A percentile compares a stretch with the other conserved stretches of the same genome.
These are phyloP conservation scores for Reticulitermes lucifugus DNA, from an alignment of 2,888 invertebrate genomes.

Conservation along the genomic window DNA sequence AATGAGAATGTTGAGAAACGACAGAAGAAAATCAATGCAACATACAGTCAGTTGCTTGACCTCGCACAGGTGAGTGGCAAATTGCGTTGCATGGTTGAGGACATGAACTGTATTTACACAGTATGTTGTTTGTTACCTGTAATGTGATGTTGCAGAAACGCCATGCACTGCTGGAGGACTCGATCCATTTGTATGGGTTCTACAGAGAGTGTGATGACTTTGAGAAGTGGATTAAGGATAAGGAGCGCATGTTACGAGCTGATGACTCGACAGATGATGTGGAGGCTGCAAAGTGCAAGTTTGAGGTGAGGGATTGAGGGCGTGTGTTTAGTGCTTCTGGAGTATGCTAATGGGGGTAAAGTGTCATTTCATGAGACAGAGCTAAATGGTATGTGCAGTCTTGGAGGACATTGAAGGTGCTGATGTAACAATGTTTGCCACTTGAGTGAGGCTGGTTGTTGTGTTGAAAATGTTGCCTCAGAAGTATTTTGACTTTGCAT, in stretches of 20 bases:
- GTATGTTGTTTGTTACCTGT: not conserved
- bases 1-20: conserved; percentile 84
- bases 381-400: too few relatives aligned
- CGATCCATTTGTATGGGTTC: conserved; percentile 92
- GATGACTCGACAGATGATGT: conserved; percentile 91
- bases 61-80: conserved; percentile 70
- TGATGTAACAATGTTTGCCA: too few relatives aligned
- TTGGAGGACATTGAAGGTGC: too few relatives aligned
- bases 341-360: too few relatives aligned
- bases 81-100: too few relatives aligned
- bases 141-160: conserved; percentile 69
- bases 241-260: conserved; percentile 86
- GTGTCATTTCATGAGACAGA: too few relatives aligned
- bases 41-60: conserved; percentile 84
- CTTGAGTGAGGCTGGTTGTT: too few relatives aligned
- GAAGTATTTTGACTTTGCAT: too few relatives aligned
- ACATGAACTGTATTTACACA: not conserved
- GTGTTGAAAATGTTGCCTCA: too few relatives aligned
- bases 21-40: conserved; percentile 81
- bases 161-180: conserved; percentile 88
- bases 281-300: conserved; percentile 93
- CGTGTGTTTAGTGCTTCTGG: too few relatives aligned
- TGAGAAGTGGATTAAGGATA: conserved; percentile 97
- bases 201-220: conserved; percentile 98
- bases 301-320: conserved; percentile 72